Percentiles rank a stretch among this genome's conserved stretches.
phyloP scores from a whole-genome alignment of 2,888 invertebrate species.

The Nomada flava region DNA sequence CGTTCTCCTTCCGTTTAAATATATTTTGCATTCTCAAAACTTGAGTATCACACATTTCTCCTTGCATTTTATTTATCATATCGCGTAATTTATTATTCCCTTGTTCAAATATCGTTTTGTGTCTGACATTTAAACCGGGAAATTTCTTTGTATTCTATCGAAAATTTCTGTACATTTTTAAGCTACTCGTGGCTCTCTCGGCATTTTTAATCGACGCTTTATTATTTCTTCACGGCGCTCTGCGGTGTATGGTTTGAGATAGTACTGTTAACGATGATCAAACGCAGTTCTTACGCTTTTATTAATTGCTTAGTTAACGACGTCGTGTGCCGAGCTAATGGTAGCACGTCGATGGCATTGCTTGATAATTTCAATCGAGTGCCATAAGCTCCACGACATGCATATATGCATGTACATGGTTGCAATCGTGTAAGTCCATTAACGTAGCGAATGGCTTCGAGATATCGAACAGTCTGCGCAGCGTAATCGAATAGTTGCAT shows the following conservation, averaged over 20 bases:
- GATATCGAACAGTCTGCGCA: slow-evolving; percentile 52
- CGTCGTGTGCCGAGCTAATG: slow-evolving; percentile 36
- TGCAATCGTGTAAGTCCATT: slow-evolving; percentile 52
- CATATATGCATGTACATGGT: slow-evolving; percentile 10
- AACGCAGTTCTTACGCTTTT: background rate
- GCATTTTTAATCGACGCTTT: background rate
- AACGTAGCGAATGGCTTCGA: slow-evolving; percentile 48
- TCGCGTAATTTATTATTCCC: too few species aligned
- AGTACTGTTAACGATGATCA: background rate
- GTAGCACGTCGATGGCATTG: slow-evolving; percentile 27
- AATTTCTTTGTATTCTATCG: too few species aligned
- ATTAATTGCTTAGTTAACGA: slow-evolving; percentile 41
- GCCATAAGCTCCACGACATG: slow-evolving; percentile 8
- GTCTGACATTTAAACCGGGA: too few species aligned
- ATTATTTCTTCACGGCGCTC: background rate
- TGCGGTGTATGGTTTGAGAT: background rate
- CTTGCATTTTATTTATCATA: too few species aligned
- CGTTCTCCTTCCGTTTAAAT: too few species aligned
- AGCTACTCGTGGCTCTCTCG: too few species aligned
- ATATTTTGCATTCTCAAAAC: too few species aligned
- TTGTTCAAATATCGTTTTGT: too few species aligned
- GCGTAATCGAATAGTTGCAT: slow-evolving; percentile 54
- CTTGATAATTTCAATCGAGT: slow-evolving; percentile 42
- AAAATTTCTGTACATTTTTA: too few species aligned
- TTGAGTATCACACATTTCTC: too few species aligned